A percentile compares a stretch with the other conserved stretches of the same genome.
These are phyloP conservation scores for Phaetusa simplex DNA, from an alignment of 2,113 vertebrate genomes.

Conservation along the genomic window DNA sequence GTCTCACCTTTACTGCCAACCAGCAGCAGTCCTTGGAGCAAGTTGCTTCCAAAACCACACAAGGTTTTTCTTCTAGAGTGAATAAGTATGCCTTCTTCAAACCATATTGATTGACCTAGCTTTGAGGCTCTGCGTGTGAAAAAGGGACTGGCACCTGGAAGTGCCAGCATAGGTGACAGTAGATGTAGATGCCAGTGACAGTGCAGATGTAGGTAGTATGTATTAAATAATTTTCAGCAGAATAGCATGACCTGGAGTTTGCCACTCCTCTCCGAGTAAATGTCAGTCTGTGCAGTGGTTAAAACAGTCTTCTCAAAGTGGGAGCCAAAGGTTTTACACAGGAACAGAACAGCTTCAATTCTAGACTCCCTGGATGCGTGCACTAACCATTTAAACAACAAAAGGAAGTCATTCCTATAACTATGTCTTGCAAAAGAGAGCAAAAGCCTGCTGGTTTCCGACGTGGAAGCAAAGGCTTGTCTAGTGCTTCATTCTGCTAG, in stretches of 20 bases:
- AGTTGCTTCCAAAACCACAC: neutral
- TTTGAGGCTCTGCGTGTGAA: neutral
- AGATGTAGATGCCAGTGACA: neutral
- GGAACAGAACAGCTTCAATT: neutral
- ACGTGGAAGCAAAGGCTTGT: neutral
- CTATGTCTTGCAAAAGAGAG: neutral
- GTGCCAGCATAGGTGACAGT: neutral
- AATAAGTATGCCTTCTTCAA: neutral
- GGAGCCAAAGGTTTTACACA: neutral
- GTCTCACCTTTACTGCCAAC: neutral
- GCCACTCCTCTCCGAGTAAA: neutral
- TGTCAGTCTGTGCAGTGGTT: neutral
- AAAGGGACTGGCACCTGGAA: neutral
- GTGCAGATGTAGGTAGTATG: neutral
- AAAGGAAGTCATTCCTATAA: neutral
- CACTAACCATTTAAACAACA: neutral
- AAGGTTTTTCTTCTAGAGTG: neutral
- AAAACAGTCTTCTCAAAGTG: neutral
- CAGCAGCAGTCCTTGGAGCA: neutral
- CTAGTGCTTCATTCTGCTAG: neutral
- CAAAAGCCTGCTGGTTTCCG: neutral
- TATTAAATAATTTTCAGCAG: neutral
- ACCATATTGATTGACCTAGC: neutral
- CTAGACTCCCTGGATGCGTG: neutral
- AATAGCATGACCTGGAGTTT: neutral